Base-by-base conservation (phyloP, 2,888 invertebrate genomes). In the Macaria liturata region DNA sequence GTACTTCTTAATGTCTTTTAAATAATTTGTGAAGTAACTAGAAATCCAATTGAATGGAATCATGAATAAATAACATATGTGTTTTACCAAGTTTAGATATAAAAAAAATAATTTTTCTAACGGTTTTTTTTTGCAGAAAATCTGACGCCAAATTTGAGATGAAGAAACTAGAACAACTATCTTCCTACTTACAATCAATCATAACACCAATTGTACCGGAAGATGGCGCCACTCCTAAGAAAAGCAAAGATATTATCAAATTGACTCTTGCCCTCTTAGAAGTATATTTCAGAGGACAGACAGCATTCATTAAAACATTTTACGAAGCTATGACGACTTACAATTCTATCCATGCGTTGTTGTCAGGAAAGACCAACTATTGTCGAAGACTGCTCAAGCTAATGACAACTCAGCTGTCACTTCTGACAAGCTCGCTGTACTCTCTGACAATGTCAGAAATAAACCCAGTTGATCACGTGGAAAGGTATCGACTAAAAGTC, bases 401-500 rank as follows among this genome's bases (percentile, higher is more conserved):
- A 30, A 66, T 84, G 4, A 82, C 78, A 4, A 71, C 79, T 1
- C 74, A 88, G 67, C 59, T 89, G 9, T 84, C 86, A 55, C 66
- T 89, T 48, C 69, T 91, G 30, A 81, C 94, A 3, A 94, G 94
- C 65, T 80, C 93, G 30, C 66, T 94, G 0, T 93, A 94, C 69
- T 76, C 93, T 0, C 86, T 91, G 66, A 76, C 95, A 4, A 92
- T 94, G 74, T 91, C 94, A 0, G 93, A 94, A 76, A 88, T 95
- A 8, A 95, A 95, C 20, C 83, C 94, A 0, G 95, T 98, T 4
- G 98, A 98, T 90, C 97, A 98, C 0, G 94, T 97, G 0, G 94
- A 95, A 58, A 97, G 97, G 81, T 94, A 95, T 65, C 91, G 94
- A 0, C 81, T 97, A 0, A 96, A 96, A 84, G 92, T 95, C 7